Evolutionary conservation across 2,888 invertebrate species (phyloP), one percentile per base, ranked within the genome.

Genomic region (Andricus quercusramuli): DNA sequence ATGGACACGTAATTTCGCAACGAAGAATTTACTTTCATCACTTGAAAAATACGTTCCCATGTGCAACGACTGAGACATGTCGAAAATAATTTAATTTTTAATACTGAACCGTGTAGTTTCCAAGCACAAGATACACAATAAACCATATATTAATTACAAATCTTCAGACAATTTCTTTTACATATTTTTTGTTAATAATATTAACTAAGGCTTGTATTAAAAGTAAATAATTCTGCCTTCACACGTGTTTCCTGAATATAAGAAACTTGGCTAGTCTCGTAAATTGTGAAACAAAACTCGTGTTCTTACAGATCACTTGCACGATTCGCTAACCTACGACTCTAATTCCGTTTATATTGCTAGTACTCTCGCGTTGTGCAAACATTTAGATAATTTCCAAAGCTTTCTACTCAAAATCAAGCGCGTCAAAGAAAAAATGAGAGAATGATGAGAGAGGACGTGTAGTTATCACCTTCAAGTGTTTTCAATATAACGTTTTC

Each of bases 361-460:
- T 25, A 47, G 47, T 5, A 51, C 29, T 70, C 29, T 47, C 11
- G 15, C 44, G 17, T 70, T 25, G 25, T 13, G n/a, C 29, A 47
- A 47, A 70, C 29, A 70, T 70, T 47, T 51, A 47, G 11, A 70
- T 70, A 25, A 62, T 70, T 70, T 25, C 20, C 70, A 29, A 70
- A 70, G 29, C 70, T 70, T 20, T 15, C 68, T 22, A 22, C n/a
- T 62, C 22, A 11, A 62, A 62, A 25, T 62, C 13, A 15, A 62
- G 62, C 25, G 15, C 25, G 15, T 62, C 25, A 56, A 11, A 56
- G 3, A 13, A 15, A 6, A 62, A 32, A 1, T 9, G n/a, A 51
- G 44, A 70, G 47, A 70, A 47, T 44, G 29, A 9, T 25, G 22
- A 22, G 4, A 22, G 11, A 59, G 13, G 5, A 56, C 8, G 13